Percentiles rank a stretch among this genome's conserved stretches.
Evolutionary conservation across 1,140 invertebrate genomes (phyloP).

Genomic region (Drosophila lini): DNA sequence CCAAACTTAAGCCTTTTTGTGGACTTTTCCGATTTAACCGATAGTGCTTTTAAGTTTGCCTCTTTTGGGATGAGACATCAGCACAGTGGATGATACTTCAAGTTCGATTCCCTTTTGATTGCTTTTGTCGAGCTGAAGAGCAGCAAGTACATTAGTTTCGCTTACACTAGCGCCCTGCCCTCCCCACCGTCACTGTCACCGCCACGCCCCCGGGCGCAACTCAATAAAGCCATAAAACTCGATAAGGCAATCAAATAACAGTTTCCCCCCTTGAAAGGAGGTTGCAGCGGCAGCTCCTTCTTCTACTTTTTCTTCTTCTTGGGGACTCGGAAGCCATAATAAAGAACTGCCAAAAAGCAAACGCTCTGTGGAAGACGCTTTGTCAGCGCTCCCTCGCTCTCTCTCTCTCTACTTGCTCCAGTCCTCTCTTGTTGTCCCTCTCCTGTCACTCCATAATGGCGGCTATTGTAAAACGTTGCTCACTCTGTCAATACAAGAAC

Average conservation of each 20-base stretch:
- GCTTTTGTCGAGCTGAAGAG: conserved; percentile 43
- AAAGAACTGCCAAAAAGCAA: conserved; percentile 77
- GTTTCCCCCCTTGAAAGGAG: conserved; percentile 12
- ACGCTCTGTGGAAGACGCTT: conserved; percentile 60
- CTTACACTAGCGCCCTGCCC: conserved; percentile 36
- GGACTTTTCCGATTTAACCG: conserved; percentile 23
- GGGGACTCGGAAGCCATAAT: conserved; percentile 64
- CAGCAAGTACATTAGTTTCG: conserved; percentile 67
- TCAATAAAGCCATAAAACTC: conserved; percentile 79
- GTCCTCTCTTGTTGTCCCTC: conserved; percentile 5
- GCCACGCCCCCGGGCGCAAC: conserved; percentile 63
- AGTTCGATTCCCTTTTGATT: conserved; percentile 55
- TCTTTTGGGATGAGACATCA: conserved; percentile 2
- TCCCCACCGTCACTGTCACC: conserved; percentile 1
- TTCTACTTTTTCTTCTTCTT: not conserved
- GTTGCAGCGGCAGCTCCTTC: conserved; percentile 20
- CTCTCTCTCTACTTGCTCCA: not conserved
- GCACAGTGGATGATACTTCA: conserved; percentile 35
- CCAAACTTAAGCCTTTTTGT: conserved; percentile 18
- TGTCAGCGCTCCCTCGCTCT: conserved; percentile 44
- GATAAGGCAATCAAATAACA: conserved; percentile 73
- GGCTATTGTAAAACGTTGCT: conserved; percentile 55
- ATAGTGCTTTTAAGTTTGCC: conserved; percentile 22
- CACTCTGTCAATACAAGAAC: conserved; percentile 56
- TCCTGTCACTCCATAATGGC: conserved; percentile 47